A percentile compares a stretch with the other conserved stretches of the same genome.
phyloP scores from a whole-genome alignment of 2,888 invertebrate genomes.

The Cylloceria caligata region DNA sequence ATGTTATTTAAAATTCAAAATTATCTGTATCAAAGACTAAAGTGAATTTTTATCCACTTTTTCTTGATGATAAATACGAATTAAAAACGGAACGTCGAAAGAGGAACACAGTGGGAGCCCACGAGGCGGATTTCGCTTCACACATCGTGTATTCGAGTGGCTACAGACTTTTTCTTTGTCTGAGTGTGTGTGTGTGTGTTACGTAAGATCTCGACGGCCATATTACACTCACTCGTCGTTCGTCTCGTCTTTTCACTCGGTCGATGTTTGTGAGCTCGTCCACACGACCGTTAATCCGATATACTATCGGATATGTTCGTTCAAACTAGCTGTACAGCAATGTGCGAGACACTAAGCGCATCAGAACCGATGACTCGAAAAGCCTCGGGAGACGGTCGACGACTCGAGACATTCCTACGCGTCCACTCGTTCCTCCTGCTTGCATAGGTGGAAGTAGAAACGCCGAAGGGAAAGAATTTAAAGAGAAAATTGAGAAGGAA shows the following conservation, averaged over 20 bases:
- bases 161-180: too few relatives aligned
- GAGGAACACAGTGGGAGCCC: background rate
- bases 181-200: too few relatives aligned
- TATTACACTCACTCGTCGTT: constrained; percentile 46
- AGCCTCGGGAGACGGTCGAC: constrained; percentile 58
- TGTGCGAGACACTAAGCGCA: constrained; percentile 26
- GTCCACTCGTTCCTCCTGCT: constrained; percentile 31
- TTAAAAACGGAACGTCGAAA: constrained; percentile 5
- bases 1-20: background rate
- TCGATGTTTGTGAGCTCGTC: constrained; percentile 10
- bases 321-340: background rate
- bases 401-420: constrained; percentile 60
- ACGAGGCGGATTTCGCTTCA: background rate
- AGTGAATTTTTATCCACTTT: too few relatives aligned
- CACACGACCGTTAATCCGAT: constrained; percentile 53
- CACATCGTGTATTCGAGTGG: constrained; percentile 32
- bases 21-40: background rate
- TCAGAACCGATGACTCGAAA: constrained; percentile 56
- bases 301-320: constrained; percentile 20
- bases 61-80: background rate
- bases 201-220: constrained; percentile 57
- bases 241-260: constrained; percentile 51
- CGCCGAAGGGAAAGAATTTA: background rate
- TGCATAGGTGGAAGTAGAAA: constrained; percentile 16
- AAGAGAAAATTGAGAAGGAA: background rate